Base-by-base conservation (phyloP, 2,888 invertebrate genomes). In the Petrolisthes manimaculis region DNA sequence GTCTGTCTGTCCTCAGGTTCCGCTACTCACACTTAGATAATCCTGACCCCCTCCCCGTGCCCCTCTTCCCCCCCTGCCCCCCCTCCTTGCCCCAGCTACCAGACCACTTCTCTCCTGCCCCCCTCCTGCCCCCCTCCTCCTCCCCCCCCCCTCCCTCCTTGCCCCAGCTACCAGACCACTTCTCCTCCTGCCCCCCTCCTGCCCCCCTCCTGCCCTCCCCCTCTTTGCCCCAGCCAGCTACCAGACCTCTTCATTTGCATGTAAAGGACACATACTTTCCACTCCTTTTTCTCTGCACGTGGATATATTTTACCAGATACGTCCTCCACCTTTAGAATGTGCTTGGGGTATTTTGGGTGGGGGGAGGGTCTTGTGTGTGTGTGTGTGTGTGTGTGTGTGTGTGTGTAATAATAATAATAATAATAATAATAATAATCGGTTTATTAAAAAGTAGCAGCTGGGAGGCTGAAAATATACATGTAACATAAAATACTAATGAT, bases 251-350 rank as follows among this genome's bases (percentile, higher is more conserved):
- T 71, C 71, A 71, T 71, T 71, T 71, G 71, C 71, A 71, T 71
- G 71, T 71, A 71, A 71, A 71, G 71, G 71, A 71, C 71, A n/a
- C 71, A 71, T 71, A 71, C 71, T 14, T 71, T 71, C n/a, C 14
- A 9, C n/a, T n/a, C 71, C n/a, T 71, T n/a, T 71, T 71, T 61
- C 8, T 14, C 14, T 71, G 9, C n/a, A 18, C n/a, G 9, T n/a
- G n/a, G 71, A 71, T 71, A n/a, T 71, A 71, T 71, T 71, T 71
- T 71, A 12, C n/a, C 71, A n/a, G 71, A 71, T 71, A 71, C 71
- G 71, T 71, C 71, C 18, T 14, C 9, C 18, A n/a, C 18, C 71
- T 18, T 71, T 71, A n/a, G 71, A 71, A 71, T 71, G 71, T 71
- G 71, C 8, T n/a, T 71, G 12, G 9, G 12, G 8, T n/a, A 14